A percentile compares a stretch with the other conserved stretches of the same genome.
Conservation (phyloP, 2,888 invertebrate species). For the Saturnia japonica region DNA sequence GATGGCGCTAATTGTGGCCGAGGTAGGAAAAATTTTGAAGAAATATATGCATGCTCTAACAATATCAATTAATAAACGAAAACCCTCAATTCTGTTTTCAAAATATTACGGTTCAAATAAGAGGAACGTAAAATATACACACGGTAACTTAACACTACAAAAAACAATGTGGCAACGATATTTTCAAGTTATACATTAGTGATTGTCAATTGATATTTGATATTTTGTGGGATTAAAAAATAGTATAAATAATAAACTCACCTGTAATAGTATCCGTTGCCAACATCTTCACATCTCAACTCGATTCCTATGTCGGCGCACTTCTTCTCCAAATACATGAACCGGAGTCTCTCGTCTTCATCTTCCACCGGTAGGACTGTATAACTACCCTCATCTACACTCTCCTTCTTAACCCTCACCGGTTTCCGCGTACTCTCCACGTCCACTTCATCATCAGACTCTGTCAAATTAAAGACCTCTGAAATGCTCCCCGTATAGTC, state of each 20-base stretch:
- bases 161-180: too few species aligned
- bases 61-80: too few species aligned
- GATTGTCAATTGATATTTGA: too few species aligned
- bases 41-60: too few species aligned
- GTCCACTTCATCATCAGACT: constrained; percentile 68
- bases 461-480: constrained; percentile 44
- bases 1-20: too few species aligned
- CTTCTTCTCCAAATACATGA: constrained; percentile 60
- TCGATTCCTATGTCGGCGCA: constrained; percentile 70
- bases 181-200: too few species aligned
- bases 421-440: constrained; percentile 37
- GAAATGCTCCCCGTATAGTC: constrained; percentile 30
- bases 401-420: constrained; percentile 41
- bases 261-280: constrained; percentile 70
- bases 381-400: constrained; percentile 31
- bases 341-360: constrained; percentile 59
- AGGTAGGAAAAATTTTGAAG: too few species aligned
- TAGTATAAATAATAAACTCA: constrained; percentile 34
- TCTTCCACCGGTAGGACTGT: constrained; percentile 53
- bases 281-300: constrained; percentile 69
- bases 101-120: too few species aligned
- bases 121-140: too few species aligned
- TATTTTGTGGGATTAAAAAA: not conserved
- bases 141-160: too few species aligned
- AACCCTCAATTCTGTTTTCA: too few species aligned